Percentiles rank a stretch among this genome's conserved stretches.
Evolutionary conservation across 2,888 invertebrate species (phyloP).

Genomic region (Coenonympha glycerion): DNA sequence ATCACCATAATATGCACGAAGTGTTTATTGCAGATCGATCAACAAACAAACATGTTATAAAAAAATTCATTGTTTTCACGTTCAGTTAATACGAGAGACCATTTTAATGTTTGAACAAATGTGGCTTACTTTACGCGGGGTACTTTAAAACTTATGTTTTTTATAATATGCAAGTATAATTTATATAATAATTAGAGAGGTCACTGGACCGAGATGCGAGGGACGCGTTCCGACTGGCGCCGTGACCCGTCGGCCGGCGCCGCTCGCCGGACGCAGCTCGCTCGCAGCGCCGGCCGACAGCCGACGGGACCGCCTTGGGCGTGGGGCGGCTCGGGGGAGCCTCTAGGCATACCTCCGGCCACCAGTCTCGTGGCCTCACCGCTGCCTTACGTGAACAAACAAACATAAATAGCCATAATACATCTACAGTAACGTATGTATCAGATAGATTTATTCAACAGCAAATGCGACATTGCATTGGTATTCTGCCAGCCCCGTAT

Average conservation of each 20-base stretch:
- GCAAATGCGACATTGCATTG: slow-evolving; percentile 60
- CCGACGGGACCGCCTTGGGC: slow-evolving; percentile 8
- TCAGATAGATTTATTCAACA: slow-evolving; percentile 51
- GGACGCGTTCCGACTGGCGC: slow-evolving; percentile 44
- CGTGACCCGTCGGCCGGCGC: slow-evolving; percentile 3
- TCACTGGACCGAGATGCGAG: slow-evolving; percentile 50
- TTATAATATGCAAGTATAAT: slow-evolving; percentile 34
- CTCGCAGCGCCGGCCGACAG: neutral
- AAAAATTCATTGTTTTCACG: slow-evolving; percentile 8
- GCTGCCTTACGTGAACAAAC: slow-evolving; percentile 35
- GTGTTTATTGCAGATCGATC: neutral
- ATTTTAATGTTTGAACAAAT: slow-evolving; percentile 46
- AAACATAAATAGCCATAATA: slow-evolving; percentile 55
- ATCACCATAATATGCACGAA: neutral
- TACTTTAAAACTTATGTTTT: slow-evolving; percentile 41
- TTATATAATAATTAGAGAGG: slow-evolving; percentile 42
- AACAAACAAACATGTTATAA: neutral
- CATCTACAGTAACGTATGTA: slow-evolving; percentile 43
- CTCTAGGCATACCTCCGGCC: slow-evolving; percentile 10
- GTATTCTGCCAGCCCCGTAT: slow-evolving; percentile 36
- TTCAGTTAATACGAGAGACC: slow-evolving; percentile 60
- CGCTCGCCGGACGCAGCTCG: slow-evolving; percentile 1
- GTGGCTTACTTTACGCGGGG: slow-evolving; percentile 42
- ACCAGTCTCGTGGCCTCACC: slow-evolving; percentile 41
- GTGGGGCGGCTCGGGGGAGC: slow-evolving; percentile 9